Base-by-base conservation (phyloP, 2,797 vertebrate genomes). In the Podarcis siculus region DNA sequence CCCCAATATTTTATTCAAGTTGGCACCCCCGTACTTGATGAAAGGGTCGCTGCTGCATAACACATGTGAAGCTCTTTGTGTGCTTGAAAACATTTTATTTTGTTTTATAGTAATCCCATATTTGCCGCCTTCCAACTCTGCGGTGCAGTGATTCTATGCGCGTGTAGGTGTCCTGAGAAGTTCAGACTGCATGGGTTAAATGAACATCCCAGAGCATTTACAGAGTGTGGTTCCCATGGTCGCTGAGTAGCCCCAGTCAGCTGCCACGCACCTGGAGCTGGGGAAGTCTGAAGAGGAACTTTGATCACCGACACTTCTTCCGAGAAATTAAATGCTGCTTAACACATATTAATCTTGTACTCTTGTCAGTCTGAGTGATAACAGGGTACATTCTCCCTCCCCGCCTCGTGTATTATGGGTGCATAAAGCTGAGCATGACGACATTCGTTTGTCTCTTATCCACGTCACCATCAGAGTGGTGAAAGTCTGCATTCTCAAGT, bases 261-360 rank as follows among this genome's bases (percentile, higher is more conserved):
- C 35, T 82, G 27, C 58, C 42, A 12, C 21, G 19, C 9, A 10
- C 61, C 42, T 39, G 32, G 19, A 88, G 32, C 39, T 35, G 66
- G n/a, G 23, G 61, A 64, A 30, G 82, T 76, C 8, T 3, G 39
- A 71, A 49, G 27, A 67, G 72, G n/a, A 78, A 58, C 32, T 58
- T 55, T 83, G 39, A 82, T 8, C n/a, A 66, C n/a, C 6, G 2
- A 7, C 25, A 21, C 42, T 55, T 76, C 23, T 82, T 30, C 8
- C 80, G 17, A 55, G 32, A 83, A 55, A 86, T 85, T 67, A 79
- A 86, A 67, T 79, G 13, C 21, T 69, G n/a, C 76, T 69, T 55
- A 69, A 61, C 21, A 27, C 27, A 10, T 78, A 58, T 78, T 86
- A 79, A 78, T 69, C 35, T 8, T 42, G n/a, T 71, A 13, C 19